Evolutionary conservation across 1,140 invertebrate species (phyloP).

Genomic region (Drosophila nebulosa): DNA sequence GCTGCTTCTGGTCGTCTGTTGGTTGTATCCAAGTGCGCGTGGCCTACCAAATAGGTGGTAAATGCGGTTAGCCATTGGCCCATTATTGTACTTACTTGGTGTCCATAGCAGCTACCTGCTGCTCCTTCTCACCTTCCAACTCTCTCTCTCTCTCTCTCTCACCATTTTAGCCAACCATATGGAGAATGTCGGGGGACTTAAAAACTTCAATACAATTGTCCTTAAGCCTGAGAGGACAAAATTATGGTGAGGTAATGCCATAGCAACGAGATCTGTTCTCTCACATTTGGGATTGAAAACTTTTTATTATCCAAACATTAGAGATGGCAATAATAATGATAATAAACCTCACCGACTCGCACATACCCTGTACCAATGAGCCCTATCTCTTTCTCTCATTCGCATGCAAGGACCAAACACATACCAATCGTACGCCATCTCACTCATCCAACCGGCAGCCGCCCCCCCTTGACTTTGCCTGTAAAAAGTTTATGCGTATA

Average conservation of each 20-base stretch:
- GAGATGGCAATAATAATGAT: no score
- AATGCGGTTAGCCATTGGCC: not conserved
- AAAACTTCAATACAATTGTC: constrained; percentile 2
- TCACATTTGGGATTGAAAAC: not conserved
- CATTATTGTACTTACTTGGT: not conserved
- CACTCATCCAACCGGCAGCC: no score
- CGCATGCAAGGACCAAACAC: no score
- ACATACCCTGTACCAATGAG: no score
- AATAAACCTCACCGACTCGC: no score
- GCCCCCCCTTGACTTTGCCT: no score
- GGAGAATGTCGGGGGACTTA: not conserved
- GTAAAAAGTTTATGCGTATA: no score
- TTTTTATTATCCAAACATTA: not conserved
- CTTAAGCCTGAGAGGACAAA: not conserved
- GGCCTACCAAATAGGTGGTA: not conserved
- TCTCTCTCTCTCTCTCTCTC: not conserved
- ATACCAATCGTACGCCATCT: no score
- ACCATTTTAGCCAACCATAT: not conserved
- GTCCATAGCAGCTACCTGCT: not conserved
- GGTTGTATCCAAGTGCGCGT: not conserved
- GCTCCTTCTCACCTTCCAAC: not conserved
- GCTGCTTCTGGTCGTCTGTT: no score
- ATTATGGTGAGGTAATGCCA: not conserved
- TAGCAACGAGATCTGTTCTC: not conserved
- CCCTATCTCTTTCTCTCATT: no score